Conservation (phyloP, 1,140 invertebrate genomes). For the Marisa cornuarietis region DNA sequence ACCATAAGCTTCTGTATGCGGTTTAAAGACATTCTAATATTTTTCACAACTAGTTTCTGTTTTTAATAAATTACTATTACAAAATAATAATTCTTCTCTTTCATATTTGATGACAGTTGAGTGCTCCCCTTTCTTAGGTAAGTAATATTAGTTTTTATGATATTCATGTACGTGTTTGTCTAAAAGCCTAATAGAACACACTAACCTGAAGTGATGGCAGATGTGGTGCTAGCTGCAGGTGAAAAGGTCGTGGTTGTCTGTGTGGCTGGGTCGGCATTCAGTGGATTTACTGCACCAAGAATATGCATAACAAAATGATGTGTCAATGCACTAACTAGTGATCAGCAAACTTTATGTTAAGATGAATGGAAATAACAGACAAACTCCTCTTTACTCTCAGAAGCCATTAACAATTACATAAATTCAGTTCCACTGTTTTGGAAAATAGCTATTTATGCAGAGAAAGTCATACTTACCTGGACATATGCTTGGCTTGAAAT, state of each 20-base stretch:
- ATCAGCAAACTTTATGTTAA: too few species aligned
- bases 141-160: background rate
- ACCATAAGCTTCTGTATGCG: background rate
- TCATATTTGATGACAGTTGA: too few species aligned
- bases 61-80: background rate
- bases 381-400: too few species aligned
- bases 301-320: conserved; percentile 7
- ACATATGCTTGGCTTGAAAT: background rate
- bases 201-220: conserved; percentile 17
- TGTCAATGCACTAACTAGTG: background rate
- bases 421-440: too few species aligned
- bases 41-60: background rate
- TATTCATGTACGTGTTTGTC: background rate
- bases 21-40: background rate
- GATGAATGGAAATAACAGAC: too few species aligned
- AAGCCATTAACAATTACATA: too few species aligned
- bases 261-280: conserved; percentile 42
- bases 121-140: too few species aligned
- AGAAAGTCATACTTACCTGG: background rate
- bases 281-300: conserved; percentile 41
- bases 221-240: conserved; percentile 4
- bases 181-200: background rate
- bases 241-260: conserved; percentile 30
- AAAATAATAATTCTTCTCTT: too few species aligned
- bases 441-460: background rate